phyloP scores from a whole-genome alignment of 2,888 invertebrate species.

The Scelioninae gen. 1 region DNA sequence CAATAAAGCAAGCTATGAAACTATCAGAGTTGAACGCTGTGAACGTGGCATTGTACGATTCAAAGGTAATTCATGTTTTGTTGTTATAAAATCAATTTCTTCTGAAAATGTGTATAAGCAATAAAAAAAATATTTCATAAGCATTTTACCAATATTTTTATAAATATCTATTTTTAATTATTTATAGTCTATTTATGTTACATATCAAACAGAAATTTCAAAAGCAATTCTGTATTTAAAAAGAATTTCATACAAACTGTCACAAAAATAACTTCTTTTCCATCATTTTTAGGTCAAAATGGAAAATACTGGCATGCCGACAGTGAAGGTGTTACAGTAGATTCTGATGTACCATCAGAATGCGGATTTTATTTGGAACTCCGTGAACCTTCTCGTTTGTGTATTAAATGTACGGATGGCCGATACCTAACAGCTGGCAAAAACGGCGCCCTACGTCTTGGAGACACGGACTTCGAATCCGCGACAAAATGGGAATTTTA shows the following conservation, averaged over 20 bases:
- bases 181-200: too few species aligned
- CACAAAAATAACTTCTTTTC: too few species aligned
- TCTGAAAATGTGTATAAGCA: too few species aligned
- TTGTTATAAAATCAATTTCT: not conserved
- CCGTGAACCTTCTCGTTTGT: conserved; percentile 95
- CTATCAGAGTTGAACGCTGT: conserved; percentile 94
- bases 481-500: conserved; percentile 98
- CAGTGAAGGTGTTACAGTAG: conserved; percentile 93
- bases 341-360: conserved; percentile 91
- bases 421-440: conserved; percentile 94
- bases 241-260: not conserved
- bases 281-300: conserved; percentile 89
- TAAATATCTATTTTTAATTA: too few species aligned
- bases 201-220: too few species aligned
- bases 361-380: conserved; percentile 95
- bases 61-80: conserved; percentile 88
- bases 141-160: too few species aligned
- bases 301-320: conserved; percentile 97
- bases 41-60: conserved; percentile 95
- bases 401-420: conserved; percentile 92
- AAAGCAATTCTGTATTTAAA: too few species aligned
- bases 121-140: too few species aligned
- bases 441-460: conserved; percentile 95
- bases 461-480: conserved; percentile 90
- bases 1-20: conserved; percentile 97